These are phyloP conservation scores for Aegypius monachus DNA, from an alignment of 2,113 vertebrate genomes.

Conservation along the genomic window DNA sequence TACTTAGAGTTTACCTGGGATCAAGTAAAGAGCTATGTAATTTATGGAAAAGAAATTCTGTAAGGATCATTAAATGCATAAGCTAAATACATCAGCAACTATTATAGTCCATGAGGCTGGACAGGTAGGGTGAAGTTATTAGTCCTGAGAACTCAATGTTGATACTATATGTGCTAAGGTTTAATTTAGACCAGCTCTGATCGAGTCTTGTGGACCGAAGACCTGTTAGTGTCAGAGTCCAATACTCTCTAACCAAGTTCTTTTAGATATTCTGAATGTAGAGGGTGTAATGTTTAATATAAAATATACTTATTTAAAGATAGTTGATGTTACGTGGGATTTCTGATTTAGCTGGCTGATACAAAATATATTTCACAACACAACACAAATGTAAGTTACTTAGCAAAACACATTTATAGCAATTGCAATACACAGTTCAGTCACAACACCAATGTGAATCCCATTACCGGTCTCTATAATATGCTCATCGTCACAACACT, in stretches of 20 bases:
- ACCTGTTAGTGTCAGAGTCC: not conserved
- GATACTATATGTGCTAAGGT: not conserved
- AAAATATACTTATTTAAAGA: not conserved
- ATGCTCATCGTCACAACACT: rapidly evolving
- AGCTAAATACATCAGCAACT: not conserved
- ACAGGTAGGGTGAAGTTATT: not conserved
- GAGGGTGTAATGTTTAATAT: not conserved
- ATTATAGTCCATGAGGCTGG: not conserved
- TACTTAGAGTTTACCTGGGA: not conserved
- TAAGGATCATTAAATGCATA: not conserved
- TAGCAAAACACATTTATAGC: not conserved
- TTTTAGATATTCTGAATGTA: not conserved
- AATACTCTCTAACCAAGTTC: not conserved
- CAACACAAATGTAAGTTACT: not conserved
- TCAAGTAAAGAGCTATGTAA: not conserved
- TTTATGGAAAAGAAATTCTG: not conserved
- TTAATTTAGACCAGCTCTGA: not conserved
- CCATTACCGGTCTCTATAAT: not conserved
- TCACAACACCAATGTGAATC: not conserved
- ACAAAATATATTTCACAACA: not conserved
- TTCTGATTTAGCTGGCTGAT: not conserved
- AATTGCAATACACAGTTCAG: not conserved
- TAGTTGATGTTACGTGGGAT: not conserved
- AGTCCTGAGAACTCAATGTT: not conserved
- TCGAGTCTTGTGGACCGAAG: not conserved